A percentile compares a stretch with the other conserved stretches of the same genome.
These are phyloP conservation scores for Asbolus verrucosus DNA, from an alignment of 1,140 invertebrate genomes.

Conservation along the genomic window DNA sequence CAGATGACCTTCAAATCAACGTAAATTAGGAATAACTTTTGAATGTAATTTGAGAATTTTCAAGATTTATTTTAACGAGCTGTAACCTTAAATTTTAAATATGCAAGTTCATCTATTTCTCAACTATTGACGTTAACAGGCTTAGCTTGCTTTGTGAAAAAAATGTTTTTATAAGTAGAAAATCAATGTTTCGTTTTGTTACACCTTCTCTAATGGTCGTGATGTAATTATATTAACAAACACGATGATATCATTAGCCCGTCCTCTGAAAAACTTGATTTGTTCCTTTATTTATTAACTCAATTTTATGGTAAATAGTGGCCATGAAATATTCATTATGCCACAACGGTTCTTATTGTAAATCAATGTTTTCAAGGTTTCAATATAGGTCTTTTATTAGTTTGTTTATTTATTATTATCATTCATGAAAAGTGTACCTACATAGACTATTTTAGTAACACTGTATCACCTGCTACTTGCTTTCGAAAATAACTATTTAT, in stretches of 20 bases:
- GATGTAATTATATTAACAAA: conserved; percentile 43
- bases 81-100: not conserved
- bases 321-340: conserved; percentile 41
- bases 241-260: conserved; percentile 49
- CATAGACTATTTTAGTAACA: too few species aligned
- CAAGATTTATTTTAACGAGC: too few species aligned
- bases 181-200: conserved; percentile 19
- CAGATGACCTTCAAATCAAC: too few species aligned
- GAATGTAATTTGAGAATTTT: too few species aligned
- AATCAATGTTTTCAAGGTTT: not conserved
- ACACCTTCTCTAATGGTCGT: conserved; percentile 20
- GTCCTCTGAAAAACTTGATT: conserved; percentile 48
- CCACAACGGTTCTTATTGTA: conserved; percentile 8
- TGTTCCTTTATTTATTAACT: conserved; percentile 45
- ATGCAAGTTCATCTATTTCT: not conserved
- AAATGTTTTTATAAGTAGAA: not conserved
- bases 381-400: too few species aligned
- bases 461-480: too few species aligned
- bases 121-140: not conserved
- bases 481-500: too few species aligned
- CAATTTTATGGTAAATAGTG: conserved; percentile 47
- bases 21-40: too few species aligned
- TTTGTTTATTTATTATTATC: too few species aligned
- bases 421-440: too few species aligned
- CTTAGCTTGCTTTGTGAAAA: not conserved